Percentiles rank a stretch among this genome's conserved stretches.
Conservation (phyloP, 2,113 vertebrate genomes). For the Loxodonta africana region DNA sequence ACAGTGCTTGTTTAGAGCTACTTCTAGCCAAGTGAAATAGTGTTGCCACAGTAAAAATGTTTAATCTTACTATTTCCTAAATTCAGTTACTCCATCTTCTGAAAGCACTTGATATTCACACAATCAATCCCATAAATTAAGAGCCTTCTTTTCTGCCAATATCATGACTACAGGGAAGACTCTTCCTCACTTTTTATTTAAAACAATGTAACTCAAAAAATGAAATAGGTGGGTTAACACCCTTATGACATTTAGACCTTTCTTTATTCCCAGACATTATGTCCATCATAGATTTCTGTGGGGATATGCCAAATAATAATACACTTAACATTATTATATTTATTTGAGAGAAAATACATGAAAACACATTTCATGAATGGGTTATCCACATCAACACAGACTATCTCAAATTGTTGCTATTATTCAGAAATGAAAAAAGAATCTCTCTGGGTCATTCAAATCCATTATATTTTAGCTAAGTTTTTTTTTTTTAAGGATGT, state of each 20-base stretch:
- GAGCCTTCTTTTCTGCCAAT: background rate
- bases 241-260: background rate
- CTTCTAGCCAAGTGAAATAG: background rate
- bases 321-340: background rate
- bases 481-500: background rate
- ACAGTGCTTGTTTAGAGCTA: background rate
- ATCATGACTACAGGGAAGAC: background rate
- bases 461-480: background rate
- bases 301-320: background rate
- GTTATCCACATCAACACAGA: background rate
- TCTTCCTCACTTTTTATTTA: background rate
- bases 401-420: conserved; percentile 18
- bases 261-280: background rate
- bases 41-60: conserved; percentile 19
- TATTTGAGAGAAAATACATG: background rate
- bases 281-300: background rate
- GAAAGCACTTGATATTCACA: background rate
- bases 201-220: conserved; percentile 25
- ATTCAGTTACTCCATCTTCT: background rate
- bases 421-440: conserved; percentile 41
- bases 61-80: conserved; percentile 31
- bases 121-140: conserved; percentile 47
- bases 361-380: conserved; percentile 19
- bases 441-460: background rate
- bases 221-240: background rate